A percentile compares a stretch with the other conserved stretches of the same genome.
Evolutionary conservation across 2,113 vertebrate species (phyloP).

Genomic region (Esox niger): DNA sequence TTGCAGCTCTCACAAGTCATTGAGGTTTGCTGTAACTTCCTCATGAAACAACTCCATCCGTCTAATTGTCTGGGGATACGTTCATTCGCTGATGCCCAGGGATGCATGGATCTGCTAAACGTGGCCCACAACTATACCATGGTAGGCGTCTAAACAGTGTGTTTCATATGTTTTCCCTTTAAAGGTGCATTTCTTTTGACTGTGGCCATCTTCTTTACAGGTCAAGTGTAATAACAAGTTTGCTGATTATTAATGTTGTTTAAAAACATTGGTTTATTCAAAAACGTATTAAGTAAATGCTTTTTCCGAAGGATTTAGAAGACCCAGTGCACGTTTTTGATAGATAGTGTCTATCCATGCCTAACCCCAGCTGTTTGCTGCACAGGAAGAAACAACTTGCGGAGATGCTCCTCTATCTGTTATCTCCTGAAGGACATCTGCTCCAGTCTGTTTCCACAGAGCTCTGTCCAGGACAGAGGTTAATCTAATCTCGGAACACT

Average conservation of each 20-base stretch:
- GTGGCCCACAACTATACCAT: slow-evolving; percentile 94
- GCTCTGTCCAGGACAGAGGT: slow-evolving; percentile 60
- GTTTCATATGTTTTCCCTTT: too few relatives aligned
- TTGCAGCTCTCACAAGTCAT: slow-evolving; percentile 94
- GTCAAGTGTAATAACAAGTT: too few relatives aligned
- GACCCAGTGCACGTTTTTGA: slow-evolving; percentile 57
- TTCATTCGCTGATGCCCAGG: slow-evolving; percentile 94
- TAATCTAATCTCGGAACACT: slow-evolving; percentile 75
- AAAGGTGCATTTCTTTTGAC: too few relatives aligned
- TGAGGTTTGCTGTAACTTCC: slow-evolving; percentile 94
- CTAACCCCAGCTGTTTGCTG: slow-evolving; percentile 39
- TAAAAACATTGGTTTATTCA: too few relatives aligned
- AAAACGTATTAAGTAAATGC: too few relatives aligned
- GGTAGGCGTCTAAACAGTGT: slow-evolving; percentile 73
- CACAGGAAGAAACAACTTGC: slow-evolving; percentile 58
- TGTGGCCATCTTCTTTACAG: too few relatives aligned
- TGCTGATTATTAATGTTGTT: too few relatives aligned
- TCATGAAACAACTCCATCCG: slow-evolving; percentile 96
- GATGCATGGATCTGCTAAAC: slow-evolving; percentile 88
- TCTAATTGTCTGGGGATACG: slow-evolving; percentile 96
- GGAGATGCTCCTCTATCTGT: slow-evolving; percentile 39
- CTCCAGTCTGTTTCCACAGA: slow-evolving; percentile 61
- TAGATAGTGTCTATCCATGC: slow-evolving; percentile 47
- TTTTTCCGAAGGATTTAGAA: slow-evolving; percentile 50
- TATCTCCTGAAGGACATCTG: slow-evolving; percentile 80